A percentile compares a stretch with the other conserved stretches of the same genome.
These are phyloP conservation scores for Upupa epops DNA, from an alignment of 2,113 vertebrate species.

Conservation along the genomic window DNA sequence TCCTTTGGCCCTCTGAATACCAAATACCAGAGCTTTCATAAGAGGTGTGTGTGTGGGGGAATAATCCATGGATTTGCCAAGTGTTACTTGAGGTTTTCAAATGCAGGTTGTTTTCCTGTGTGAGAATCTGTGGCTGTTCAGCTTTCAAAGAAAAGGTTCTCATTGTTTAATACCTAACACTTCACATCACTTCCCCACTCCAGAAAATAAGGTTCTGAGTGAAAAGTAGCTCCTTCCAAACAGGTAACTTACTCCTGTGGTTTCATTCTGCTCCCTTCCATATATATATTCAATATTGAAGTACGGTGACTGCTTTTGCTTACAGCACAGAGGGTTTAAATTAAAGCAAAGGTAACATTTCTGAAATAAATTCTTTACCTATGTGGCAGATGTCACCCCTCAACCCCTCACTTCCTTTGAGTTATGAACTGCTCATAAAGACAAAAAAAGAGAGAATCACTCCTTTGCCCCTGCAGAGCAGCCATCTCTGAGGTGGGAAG, in stretches of 20 bases:
- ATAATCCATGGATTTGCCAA: background rate
- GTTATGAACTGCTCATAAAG: background rate
- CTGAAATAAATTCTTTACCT: background rate
- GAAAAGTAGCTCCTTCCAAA: background rate
- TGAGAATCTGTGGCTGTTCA: background rate
- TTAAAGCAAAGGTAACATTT: conserved; percentile 25
- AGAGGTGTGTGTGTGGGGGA: fast-evolving
- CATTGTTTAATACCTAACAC: background rate
- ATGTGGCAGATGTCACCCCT: background rate
- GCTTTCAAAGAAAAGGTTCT: background rate
- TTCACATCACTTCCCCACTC: background rate
- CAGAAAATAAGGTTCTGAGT: background rate
- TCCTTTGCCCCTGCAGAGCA: background rate
- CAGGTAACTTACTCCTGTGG: background rate
- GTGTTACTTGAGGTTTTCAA: background rate
- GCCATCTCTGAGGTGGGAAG: background rate
- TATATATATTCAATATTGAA: background rate
- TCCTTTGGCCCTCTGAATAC: background rate
- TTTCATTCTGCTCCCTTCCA: background rate
- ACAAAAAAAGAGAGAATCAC: background rate
- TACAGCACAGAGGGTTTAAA: background rate
- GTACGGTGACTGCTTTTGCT: conserved; percentile 33
- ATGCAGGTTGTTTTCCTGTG: background rate
- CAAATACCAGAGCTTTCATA: background rate
- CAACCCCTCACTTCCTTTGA: background rate